Evolutionary conservation across 1,140 invertebrate genomes (phyloP).

Genomic region (Orchesella cincta): DNA sequence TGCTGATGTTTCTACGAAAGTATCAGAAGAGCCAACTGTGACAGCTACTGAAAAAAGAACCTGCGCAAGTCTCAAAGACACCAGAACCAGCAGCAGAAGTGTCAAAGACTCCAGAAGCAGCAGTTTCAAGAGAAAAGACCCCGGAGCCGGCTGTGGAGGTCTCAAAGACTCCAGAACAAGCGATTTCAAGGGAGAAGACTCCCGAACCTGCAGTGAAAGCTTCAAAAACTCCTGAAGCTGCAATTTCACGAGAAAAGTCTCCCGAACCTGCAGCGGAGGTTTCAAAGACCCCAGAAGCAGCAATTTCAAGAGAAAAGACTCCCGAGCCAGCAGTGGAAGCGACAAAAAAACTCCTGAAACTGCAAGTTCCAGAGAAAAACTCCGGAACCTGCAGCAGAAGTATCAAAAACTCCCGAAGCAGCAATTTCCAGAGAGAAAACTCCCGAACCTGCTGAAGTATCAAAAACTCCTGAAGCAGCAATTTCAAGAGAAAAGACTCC

Average conservation of each 20-base stretch:
- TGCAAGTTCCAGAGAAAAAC: not conserved
- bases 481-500: conserved; percentile 50
- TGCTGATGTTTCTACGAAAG: too few relatives aligned
- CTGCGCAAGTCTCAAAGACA: too few relatives aligned
- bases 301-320: too few relatives aligned
- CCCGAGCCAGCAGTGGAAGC: too few relatives aligned
- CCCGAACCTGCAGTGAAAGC: conserved; percentile 61
- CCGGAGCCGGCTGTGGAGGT: not conserved
- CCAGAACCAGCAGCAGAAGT: not conserved
- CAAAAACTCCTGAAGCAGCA: too few relatives aligned
- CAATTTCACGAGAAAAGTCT: conserved; percentile 55
- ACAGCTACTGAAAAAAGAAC: too few relatives aligned
- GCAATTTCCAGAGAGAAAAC: not conserved
- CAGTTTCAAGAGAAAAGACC: conserved; percentile 8
- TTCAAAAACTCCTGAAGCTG: conserved; percentile 73
- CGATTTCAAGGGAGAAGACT: conserved; percentile 4
- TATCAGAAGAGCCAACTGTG: too few relatives aligned
- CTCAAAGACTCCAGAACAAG: not conserved
- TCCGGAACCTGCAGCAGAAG: not conserved
- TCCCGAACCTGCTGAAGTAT: not conserved
- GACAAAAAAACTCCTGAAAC: not conserved
- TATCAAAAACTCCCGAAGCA: not conserved
- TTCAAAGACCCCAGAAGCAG: not conserved
- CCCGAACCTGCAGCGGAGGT: not conserved
- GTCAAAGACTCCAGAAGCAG: not conserved